These are phyloP conservation scores for Caenorhabditis briggsae DNA, from an alignment of 1,140 invertebrate species.

Conservation along the genomic window DNA sequence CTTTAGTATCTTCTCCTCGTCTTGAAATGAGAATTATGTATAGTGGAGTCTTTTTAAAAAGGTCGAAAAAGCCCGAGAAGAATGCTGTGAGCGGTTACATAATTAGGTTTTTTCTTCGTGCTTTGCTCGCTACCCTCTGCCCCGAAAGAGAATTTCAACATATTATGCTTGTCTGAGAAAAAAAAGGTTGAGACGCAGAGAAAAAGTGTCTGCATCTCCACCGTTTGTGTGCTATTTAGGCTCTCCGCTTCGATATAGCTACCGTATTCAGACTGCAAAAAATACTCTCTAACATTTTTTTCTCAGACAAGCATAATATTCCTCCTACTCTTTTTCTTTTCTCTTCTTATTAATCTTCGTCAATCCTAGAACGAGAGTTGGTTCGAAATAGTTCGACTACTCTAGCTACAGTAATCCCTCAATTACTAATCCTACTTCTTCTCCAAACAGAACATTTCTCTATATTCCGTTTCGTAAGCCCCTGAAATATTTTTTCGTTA, in stretches of 20 bases:
- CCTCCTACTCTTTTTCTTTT: too few species aligned
- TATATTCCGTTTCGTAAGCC: background rate
- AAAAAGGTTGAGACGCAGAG: too few species aligned
- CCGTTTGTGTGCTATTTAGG: too few species aligned
- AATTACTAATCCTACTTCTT: background rate
- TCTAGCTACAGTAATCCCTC: slow-evolving; percentile 17
- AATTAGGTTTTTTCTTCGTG: slow-evolving; percentile 30
- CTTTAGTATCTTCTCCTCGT: background rate
- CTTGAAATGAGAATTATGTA: background rate
- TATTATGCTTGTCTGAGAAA: too few species aligned
- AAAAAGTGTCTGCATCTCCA: too few species aligned
- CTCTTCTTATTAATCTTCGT: too few species aligned
- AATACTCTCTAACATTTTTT: too few species aligned
- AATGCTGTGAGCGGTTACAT: slow-evolving; percentile 35
- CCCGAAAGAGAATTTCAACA: background rate
- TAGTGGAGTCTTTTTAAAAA: background rate
- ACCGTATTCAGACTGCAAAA: too few species aligned
- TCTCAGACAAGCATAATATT: too few species aligned
- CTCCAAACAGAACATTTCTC: background rate
- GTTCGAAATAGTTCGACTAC: too few species aligned
- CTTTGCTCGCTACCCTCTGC: background rate
- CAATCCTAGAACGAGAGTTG: too few species aligned
- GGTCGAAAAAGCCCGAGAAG: slow-evolving; percentile 7
- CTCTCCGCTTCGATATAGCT: too few species aligned
- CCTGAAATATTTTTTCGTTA: background rate